Conservation (phyloP, 1,140 invertebrate genomes). For the Ostrea denselamellosa region DNA sequence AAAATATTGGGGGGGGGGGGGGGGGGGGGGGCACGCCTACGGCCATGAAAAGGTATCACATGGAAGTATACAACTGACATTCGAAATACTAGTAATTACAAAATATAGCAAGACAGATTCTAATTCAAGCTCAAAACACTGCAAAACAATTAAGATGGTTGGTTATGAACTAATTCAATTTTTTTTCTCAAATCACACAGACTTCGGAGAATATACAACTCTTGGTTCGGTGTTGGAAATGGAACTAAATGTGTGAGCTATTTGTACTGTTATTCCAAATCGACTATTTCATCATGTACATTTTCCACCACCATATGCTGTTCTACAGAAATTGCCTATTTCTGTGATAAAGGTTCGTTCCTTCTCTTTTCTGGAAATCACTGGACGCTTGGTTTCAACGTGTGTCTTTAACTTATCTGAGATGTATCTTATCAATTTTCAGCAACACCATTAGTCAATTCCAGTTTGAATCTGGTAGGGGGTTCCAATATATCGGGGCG, state of each 20-base stretch:
- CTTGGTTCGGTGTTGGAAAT: constrained; percentile 1
- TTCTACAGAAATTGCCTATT: background rate
- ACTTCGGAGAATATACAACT: background rate
- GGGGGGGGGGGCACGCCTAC: too few relatives aligned
- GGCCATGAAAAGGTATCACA: too few relatives aligned
- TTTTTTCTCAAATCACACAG: background rate
- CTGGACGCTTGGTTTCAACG: background rate
- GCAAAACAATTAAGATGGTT: too few relatives aligned
- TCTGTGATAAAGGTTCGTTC: background rate
- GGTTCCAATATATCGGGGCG: background rate
- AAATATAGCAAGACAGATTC: too few relatives aligned
- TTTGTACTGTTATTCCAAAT: background rate
- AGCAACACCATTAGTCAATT: background rate
- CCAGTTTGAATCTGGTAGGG: background rate
- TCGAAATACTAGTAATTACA: too few relatives aligned
- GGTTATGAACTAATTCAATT: too few relatives aligned
- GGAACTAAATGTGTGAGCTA: background rate
- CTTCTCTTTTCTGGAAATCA: background rate
- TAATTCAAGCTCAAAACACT: too few relatives aligned
- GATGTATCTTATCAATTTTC: background rate
- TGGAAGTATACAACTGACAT: too few relatives aligned
- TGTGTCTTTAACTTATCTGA: background rate
- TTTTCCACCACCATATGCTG: background rate
- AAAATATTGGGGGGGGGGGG: too few relatives aligned
- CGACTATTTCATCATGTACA: background rate